These are phyloP conservation scores for Psylliodes chrysocephalus DNA, from an alignment of 2,888 invertebrate genomes.

Conservation along the genomic window DNA sequence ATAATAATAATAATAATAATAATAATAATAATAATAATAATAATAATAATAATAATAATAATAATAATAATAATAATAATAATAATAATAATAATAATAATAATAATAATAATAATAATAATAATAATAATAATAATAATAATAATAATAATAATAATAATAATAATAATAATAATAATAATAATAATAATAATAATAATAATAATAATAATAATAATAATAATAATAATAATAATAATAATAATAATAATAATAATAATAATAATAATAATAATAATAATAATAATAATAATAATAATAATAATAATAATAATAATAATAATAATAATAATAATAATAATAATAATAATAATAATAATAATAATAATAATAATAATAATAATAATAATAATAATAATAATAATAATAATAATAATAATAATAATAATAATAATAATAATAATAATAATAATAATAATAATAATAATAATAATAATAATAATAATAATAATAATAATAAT, in stretches of 20 bases:
- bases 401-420: constrained; percentile 13
- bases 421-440: constrained; percentile 13
- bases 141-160: constrained; percentile 13
- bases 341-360: constrained; percentile 13
- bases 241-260: constrained; percentile 13
- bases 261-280: constrained; percentile 13
- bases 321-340: constrained; percentile 13
- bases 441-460: constrained; percentile 13
- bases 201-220: constrained; percentile 13
- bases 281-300: constrained; percentile 13
- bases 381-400: constrained; percentile 13
- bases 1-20: constrained; percentile 13
- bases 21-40: constrained; percentile 13
- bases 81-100: constrained; percentile 13
- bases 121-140: constrained; percentile 13
- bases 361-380: constrained; percentile 13
- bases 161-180: constrained; percentile 13
- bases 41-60: constrained; percentile 13
- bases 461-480: constrained; percentile 13
- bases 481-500: constrained; percentile 13
- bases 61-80: constrained; percentile 13
- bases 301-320: constrained; percentile 13
- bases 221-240: constrained; percentile 13
- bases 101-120: constrained; percentile 13
- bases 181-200: constrained; percentile 13